These are phyloP conservation scores for Hirudo medicinalis DNA, from an alignment of 1,140 invertebrate species.

Conservation along the genomic window DNA sequence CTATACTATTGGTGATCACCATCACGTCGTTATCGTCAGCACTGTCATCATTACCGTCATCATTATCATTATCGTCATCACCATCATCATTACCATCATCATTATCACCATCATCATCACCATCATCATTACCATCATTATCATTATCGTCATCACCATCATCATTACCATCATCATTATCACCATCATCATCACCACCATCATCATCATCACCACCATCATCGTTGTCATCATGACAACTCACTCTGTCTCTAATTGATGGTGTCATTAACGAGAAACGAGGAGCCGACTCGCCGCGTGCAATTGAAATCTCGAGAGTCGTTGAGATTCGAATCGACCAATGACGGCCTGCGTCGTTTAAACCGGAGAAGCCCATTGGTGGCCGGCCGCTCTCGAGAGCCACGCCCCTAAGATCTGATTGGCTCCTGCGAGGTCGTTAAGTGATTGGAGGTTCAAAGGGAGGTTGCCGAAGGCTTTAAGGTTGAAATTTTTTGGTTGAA, in stretches of 20 bases:
- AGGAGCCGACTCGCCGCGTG: too few relatives aligned
- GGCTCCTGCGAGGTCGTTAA: slow-evolving; percentile 14
- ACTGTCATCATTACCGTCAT: neutral
- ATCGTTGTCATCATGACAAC: neutral
- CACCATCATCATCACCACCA: neutral
- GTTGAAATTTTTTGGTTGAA: slow-evolving; percentile 14
- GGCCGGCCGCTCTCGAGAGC: too few relatives aligned
- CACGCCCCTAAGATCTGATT: slow-evolving; percentile 13
- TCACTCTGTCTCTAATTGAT: neutral
- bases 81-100: neutral
- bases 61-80: neutral
- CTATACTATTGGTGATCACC: neutral
- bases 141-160: neutral
- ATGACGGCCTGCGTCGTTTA: too few relatives aligned
- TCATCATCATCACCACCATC: neutral
- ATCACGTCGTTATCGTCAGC: too few relatives aligned
- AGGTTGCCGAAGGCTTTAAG: slow-evolving; percentile 5
- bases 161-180: neutral
- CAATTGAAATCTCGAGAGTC: too few relatives aligned
- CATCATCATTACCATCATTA: neutral
- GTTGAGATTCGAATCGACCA: too few relatives aligned
- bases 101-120: neutral
- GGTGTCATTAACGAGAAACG: too few relatives aligned
- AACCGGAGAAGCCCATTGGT: too few relatives aligned
- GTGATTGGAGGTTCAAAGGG: neutral